These are phyloP conservation scores for Sternotherus odoratus DNA, from an alignment of 2,797 vertebrate genomes.

Conservation along the genomic window DNA sequence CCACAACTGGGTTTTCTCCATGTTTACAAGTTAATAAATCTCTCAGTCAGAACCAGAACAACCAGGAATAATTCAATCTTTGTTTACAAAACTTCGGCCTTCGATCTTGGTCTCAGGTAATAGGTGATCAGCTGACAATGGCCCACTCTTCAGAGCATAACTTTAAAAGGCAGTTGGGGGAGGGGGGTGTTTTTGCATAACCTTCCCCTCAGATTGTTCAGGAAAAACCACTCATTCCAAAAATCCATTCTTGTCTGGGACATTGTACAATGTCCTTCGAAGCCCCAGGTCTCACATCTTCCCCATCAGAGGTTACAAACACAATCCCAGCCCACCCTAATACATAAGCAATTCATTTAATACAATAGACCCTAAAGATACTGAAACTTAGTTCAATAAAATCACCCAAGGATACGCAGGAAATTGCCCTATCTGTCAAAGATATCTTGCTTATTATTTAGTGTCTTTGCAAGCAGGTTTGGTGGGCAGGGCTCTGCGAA, in stretches of 20 bases:
- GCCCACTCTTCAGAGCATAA: not conserved
- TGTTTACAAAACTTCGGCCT: not conserved
- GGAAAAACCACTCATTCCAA: not conserved
- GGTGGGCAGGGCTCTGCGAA: not conserved
- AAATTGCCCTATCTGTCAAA: not conserved
- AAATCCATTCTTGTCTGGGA: not conserved
- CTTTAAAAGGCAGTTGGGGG: not conserved
- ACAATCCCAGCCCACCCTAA: not conserved
- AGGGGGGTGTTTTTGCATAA: not conserved
- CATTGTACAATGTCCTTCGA: not conserved
- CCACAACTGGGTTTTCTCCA: not conserved
- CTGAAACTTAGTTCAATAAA: not conserved
- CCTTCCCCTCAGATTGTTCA: not conserved
- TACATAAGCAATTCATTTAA: not conserved
- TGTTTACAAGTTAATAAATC: not conserved
- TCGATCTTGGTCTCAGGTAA: not conserved
- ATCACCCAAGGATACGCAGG: not conserved
- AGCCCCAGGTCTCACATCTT: not conserved
- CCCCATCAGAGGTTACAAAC: not conserved
- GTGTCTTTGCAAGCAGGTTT: accelerated
- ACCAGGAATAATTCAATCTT: not conserved
- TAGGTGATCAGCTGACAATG: not conserved
- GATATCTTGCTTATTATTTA: not conserved
- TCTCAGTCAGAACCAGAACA: not conserved
- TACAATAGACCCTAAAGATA: not conserved